Percentiles rank a stretch among this genome's conserved stretches.
Evolutionary conservation across 2,113 vertebrate species (phyloP).

Genomic region (Phaethon lepturus): DNA sequence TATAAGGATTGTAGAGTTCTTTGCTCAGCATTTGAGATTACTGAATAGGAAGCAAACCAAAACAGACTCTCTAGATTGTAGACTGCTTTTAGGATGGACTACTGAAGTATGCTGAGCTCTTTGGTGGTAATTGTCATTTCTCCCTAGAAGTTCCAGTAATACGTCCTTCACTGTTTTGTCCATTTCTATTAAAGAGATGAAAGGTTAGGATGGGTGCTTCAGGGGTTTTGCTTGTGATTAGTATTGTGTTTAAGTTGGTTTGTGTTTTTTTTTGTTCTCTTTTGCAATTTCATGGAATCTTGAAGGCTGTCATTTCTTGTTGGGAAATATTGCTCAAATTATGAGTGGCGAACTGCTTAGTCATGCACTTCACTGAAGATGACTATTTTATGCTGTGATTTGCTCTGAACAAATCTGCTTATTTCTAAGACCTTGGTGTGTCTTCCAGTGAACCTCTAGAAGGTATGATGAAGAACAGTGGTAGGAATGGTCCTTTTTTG

Average conservation of each 20-base stretch:
- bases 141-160: neutral
- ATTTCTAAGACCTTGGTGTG: neutral
- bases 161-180: neutral
- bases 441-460: neutral
- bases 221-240: neutral
- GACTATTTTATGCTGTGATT: neutral
- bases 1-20: neutral
- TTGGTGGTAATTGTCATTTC: neutral
- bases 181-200: neutral
- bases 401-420: neutral
- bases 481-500: neutral
- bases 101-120: neutral
- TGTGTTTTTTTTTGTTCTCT: neutral
- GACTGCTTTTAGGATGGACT: neutral
- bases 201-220: neutral
- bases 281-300: neutral
- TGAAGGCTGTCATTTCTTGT: neutral
- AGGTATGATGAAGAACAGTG: neutral
- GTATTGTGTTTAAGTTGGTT: neutral
- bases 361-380: neutral
- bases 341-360: neutral
- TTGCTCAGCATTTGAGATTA: neutral
- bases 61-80: neutral
- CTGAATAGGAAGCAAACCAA: neutral
- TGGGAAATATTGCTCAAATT: neutral